Conservation (phyloP, 2,888 invertebrate genomes). For the Orchesella flavescens region DNA sequence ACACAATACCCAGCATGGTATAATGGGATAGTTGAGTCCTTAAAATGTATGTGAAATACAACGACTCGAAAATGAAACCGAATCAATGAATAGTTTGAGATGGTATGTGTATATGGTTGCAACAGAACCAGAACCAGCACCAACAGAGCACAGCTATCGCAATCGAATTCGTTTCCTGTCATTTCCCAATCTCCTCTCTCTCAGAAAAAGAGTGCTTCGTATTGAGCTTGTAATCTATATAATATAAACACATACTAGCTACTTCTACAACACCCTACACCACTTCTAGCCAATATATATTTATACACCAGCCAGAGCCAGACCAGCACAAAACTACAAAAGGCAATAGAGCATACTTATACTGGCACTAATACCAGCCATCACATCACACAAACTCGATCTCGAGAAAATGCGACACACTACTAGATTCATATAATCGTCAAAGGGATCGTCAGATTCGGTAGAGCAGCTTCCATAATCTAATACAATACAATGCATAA, state of each 20-base stretch:
- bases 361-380: conserved; percentile 1
- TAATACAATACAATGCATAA: conserved; percentile 65
- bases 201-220: neutral
- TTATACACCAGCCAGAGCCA: too few species aligned
- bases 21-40: too few species aligned
- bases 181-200: conserved; percentile 46
- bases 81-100: conserved; percentile 12
- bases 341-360: neutral
- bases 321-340: neutral
- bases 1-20: too few species aligned
- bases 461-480: conserved; percentile 41
- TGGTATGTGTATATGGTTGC: too few species aligned
- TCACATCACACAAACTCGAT: conserved; percentile 23
- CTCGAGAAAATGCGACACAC: neutral
- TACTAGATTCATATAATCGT: conserved; percentile 6
- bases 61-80: conserved; percentile 6
- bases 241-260: too few species aligned
- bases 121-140: too few species aligned
- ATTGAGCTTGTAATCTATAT: too few species aligned
- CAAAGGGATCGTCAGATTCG: conserved; percentile 24
- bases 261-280: too few species aligned
- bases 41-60: too few species aligned
- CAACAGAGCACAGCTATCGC: conserved; percentile 21
- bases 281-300: too few species aligned
- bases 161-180: conserved; percentile 61